phyloP scores from a whole-genome alignment of 2,888 invertebrate species.

The Seira sanloemensis region DNA sequence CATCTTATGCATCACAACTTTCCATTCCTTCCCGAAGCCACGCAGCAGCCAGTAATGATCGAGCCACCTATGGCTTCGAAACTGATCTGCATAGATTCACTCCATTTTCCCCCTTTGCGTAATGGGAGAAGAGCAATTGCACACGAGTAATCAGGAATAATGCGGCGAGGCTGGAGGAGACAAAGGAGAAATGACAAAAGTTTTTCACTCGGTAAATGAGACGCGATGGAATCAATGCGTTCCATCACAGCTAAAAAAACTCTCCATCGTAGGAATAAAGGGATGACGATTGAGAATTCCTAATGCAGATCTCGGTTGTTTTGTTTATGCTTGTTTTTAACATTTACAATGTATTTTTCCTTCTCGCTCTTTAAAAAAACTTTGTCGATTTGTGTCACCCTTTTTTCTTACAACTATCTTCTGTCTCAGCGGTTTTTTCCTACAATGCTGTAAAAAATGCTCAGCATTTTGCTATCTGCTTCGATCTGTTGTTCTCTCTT shows the following conservation, averaged over 20 bases:
- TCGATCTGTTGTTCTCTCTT: not conserved
- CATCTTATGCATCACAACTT: not conserved
- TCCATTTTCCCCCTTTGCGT: not conserved
- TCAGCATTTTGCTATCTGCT: not conserved
- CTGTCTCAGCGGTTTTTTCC: not conserved
- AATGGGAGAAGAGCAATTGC: not conserved
- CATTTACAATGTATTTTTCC: not conserved
- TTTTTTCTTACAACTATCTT: not conserved
- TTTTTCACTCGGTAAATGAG: slow-evolving; percentile 42
- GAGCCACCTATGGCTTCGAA: not conserved
- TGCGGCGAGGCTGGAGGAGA: not conserved
- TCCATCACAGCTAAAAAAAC: slow-evolving; percentile 26
- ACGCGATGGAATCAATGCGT: slow-evolving; percentile 55
- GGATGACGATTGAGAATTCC: not conserved
- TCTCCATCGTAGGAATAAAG: too few relatives aligned
- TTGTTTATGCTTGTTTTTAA: not conserved
- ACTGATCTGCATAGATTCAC: not conserved
- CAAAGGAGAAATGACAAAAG: slow-evolving; percentile 12
- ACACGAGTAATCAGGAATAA: not conserved
- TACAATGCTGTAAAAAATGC: not conserved
- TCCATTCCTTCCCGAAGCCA: not conserved
- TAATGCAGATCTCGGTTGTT: too few relatives aligned
- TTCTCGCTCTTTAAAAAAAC: not conserved
- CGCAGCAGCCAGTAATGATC: not conserved
- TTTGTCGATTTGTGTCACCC: not conserved